Conservation (phyloP, 2,888 invertebrate species). For the Drosophila merina region DNA sequence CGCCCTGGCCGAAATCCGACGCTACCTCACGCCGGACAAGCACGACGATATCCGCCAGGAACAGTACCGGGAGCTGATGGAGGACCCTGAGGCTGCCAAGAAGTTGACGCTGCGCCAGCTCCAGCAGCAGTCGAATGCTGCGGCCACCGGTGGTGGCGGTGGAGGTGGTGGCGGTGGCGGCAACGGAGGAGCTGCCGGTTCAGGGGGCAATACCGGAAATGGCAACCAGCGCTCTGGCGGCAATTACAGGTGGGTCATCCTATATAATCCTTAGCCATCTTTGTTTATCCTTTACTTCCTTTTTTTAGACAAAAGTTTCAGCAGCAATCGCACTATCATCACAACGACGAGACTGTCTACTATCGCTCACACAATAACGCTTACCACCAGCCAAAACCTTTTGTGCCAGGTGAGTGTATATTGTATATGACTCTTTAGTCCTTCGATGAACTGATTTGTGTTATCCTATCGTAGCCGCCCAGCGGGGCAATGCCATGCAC, state of each 20-base stretch:
- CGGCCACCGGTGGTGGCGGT: constrained; percentile 17
- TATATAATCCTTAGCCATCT: background rate
- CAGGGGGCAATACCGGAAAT: constrained; percentile 58
- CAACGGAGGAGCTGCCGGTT: constrained; percentile 43
- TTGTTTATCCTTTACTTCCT: background rate
- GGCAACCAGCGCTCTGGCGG: constrained; percentile 68
- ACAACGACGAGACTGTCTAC: constrained; percentile 82
- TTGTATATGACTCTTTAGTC: background rate
- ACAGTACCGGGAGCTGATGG: constrained; percentile 91
- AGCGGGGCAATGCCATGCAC: constrained; percentile 80
- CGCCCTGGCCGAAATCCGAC: constrained; percentile 91
- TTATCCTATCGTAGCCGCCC: constrained; percentile 65
- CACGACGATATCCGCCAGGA: constrained; percentile 93
- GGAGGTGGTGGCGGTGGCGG: constrained; percentile 35
- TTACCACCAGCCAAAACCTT: constrained; percentile 82
- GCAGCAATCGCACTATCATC: constrained; percentile 82
- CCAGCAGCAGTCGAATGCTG: constrained; percentile 70
- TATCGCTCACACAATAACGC: constrained; percentile 81
- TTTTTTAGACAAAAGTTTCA: constrained; percentile 79
- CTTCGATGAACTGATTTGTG: background rate
- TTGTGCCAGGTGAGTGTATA: constrained; percentile 79
- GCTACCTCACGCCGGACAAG: constrained; percentile 86
- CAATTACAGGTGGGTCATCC: constrained; percentile 62
- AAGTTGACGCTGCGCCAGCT: constrained; percentile 81
- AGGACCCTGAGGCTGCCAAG: constrained; percentile 82